A percentile compares a stretch with the other conserved stretches of the same genome.
phyloP scores from a whole-genome alignment of 2,888 invertebrate genomes.

The Lepidocyrtoides sp. region DNA sequence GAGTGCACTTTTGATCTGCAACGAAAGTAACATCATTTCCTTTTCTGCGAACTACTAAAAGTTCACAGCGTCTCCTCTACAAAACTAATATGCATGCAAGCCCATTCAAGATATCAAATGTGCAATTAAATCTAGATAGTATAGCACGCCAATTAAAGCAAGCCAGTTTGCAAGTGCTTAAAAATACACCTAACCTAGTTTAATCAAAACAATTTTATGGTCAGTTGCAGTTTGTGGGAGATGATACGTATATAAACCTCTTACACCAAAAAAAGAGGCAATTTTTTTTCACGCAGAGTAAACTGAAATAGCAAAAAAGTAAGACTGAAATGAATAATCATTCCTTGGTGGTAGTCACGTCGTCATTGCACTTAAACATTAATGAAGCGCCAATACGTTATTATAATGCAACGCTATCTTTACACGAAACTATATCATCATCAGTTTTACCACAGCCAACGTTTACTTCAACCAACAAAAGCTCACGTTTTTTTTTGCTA shows the following conservation, averaged over 20 bases:
- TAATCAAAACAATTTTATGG: constrained; percentile 18
- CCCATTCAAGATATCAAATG: not conserved
- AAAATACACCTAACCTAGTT: constrained; percentile 3
- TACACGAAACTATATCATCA: not conserved
- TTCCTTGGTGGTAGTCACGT: not conserved
- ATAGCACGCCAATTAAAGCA: constrained; percentile 5
- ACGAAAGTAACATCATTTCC: constrained; percentile 16
- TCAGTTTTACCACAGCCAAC: not conserved
- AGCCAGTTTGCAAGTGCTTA: not conserved
- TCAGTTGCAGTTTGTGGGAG: not conserved
- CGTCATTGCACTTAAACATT: constrained; percentile 10
- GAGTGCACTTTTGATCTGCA: not conserved
- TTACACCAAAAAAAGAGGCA: not conserved
- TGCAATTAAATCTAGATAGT: constrained; percentile 14
- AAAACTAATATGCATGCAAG: not conserved
- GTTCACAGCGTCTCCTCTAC: not conserved
- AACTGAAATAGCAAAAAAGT: not conserved
- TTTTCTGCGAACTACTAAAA: constrained; percentile 24
- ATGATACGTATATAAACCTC: not conserved
- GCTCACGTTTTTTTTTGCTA: too few relatives aligned
- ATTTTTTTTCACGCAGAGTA: not conserved
- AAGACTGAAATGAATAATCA: not conserved
- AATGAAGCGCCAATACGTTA: constrained; percentile 23
- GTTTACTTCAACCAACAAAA: too few relatives aligned
- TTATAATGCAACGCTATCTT: not conserved